Percentiles rank a stretch among this genome's conserved stretches.
Conservation (phyloP, 2,113 vertebrate genomes). For the Paracanthobrama guichenoti region DNA sequence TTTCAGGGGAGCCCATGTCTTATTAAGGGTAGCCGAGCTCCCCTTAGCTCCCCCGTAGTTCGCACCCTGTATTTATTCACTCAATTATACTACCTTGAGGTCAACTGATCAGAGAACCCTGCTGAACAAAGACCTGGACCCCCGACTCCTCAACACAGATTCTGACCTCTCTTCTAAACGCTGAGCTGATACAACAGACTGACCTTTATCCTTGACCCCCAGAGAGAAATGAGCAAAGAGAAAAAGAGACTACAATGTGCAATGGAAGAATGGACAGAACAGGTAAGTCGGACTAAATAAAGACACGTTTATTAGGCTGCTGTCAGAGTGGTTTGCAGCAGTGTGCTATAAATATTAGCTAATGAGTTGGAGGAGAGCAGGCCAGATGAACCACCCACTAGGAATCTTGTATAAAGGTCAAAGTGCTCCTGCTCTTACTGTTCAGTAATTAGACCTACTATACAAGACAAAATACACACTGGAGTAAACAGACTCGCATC, state of each 20-base stretch:
- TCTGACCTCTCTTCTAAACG: conserved; percentile 28
- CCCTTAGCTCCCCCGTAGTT: no score
- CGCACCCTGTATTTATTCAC: no score
- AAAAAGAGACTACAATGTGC: background rate
- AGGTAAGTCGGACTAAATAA: conserved; percentile 2
- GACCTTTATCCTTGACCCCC: conserved; percentile 37
- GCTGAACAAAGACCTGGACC: conserved; percentile 11
- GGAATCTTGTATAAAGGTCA: conserved; percentile 50
- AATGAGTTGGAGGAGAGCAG: conserved; percentile 55
- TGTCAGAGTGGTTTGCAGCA: conserved; percentile 53
- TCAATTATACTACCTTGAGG: background rate
- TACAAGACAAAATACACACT: background rate
- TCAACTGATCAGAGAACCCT: conserved; percentile 1
- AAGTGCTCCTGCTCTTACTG: background rate
- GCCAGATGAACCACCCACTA: background rate
- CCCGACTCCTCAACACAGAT: background rate
- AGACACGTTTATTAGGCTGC: conserved; percentile 54
- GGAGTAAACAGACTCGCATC: background rate
- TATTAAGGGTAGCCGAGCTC: no score
- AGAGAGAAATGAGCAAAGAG: conserved; percentile 4
- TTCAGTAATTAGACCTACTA: conserved; percentile 36
- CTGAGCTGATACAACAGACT: conserved; percentile 43
- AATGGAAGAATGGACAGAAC: background rate
- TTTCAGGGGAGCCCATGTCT: no score
- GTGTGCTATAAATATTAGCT: conserved; percentile 56